A percentile compares a stretch with the other conserved stretches of the same genome.
Evolutionary conservation across 2,888 invertebrate genomes (phyloP).

Genomic region (Cerastis rubricosa): DNA sequence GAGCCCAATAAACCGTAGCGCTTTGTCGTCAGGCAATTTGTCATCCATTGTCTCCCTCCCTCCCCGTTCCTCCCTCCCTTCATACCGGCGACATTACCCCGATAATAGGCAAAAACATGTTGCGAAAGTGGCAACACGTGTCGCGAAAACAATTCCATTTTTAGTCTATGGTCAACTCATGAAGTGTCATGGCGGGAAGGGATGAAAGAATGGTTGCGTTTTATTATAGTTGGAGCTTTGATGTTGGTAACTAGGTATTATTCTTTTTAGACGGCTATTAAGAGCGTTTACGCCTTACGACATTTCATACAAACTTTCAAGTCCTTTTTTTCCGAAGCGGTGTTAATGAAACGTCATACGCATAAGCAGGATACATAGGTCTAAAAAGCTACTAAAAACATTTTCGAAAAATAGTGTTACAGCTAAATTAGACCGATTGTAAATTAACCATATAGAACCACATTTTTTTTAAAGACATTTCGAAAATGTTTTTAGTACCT

Average conservation of each 20-base stretch:
- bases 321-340: no score
- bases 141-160: conserved; percentile 85
- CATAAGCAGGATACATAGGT: no score
- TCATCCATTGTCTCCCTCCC: conserved; percentile 84
- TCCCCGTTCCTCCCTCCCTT: conserved; percentile 41
- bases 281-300: no score
- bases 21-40: conserved; percentile 88
- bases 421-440: no score
- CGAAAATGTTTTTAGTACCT: no score
- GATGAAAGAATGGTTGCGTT: conserved; percentile 40
- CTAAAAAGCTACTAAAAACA: no score
- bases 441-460: no score
- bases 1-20: conserved; percentile 88
- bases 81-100: conserved; percentile 56
- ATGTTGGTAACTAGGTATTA: neutral
- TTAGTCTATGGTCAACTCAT: conserved; percentile 78
- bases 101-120: conserved; percentile 77
- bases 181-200: conserved; percentile 59
- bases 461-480: no score
- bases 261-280: neutral
- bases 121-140: conserved; percentile 86
- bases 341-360: no score
- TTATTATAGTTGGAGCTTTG: conserved; percentile 29
- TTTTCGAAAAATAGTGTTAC: no score
- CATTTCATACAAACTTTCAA: no score